Evolutionary conservation across 2,113 vertebrate genomes (phyloP).

Genomic region (Macquaria australasica): DNA sequence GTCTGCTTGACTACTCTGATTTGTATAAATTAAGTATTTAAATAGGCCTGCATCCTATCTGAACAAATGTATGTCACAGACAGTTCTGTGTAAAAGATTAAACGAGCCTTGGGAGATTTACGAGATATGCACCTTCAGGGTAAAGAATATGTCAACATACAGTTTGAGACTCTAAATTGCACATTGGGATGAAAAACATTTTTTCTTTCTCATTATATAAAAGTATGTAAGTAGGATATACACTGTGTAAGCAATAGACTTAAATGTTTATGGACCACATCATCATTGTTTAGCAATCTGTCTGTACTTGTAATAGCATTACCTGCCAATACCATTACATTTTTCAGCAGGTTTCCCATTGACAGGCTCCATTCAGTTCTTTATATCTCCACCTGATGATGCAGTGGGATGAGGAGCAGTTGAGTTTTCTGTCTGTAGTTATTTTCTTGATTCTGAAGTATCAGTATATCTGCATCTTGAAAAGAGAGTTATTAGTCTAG

Average conservation of each 20-base stretch:
- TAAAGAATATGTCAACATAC: background rate
- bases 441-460: background rate
- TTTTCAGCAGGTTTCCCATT: background rate
- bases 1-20: background rate
- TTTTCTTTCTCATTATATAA: background rate
- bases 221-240: background rate
- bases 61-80: background rate
- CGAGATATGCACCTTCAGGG: background rate
- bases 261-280: background rate
- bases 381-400: background rate
- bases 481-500: background rate
- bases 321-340: background rate
- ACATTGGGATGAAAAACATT: background rate
- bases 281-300: background rate
- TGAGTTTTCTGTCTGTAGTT: background rate
- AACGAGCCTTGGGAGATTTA: background rate
- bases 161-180: background rate
- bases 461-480: background rate
- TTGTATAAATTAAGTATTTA: background rate
- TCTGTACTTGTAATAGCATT: background rate
- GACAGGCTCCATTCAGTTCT: background rate
- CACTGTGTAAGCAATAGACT: background rate
- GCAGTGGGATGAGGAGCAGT: background rate
- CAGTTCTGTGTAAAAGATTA: background rate
- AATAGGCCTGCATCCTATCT: background rate